phyloP scores from a whole-genome alignment of 2,797 vertebrate genomes.

The Passerculus sandwichensis region DNA sequence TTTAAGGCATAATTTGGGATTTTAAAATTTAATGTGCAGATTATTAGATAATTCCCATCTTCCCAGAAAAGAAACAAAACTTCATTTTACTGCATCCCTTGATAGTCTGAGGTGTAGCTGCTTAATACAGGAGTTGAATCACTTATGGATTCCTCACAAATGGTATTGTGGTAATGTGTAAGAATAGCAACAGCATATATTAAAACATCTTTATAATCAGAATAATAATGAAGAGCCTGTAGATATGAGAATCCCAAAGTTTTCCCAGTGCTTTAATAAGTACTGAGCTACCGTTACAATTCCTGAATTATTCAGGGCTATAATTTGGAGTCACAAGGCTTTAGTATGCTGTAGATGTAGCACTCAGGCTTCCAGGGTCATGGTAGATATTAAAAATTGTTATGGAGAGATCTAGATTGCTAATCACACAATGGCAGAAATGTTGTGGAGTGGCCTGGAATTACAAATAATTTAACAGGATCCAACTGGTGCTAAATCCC shows the following conservation, averaged over 20 bases:
- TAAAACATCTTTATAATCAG: constrained; percentile 38
- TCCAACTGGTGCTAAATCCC: not conserved
- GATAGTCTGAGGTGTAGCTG: not conserved
- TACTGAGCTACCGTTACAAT: constrained; percentile 54
- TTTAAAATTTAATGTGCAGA: constrained; percentile 46
- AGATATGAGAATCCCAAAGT: constrained; percentile 67
- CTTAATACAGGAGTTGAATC: constrained; percentile 18
- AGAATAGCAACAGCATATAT: constrained; percentile 45
- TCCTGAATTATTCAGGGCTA: constrained; percentile 77
- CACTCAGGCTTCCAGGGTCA: constrained; percentile 68
- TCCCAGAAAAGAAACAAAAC: not conserved
- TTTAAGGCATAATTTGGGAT: not conserved
- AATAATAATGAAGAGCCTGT: constrained; percentile 44
- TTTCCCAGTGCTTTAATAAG: constrained; percentile 65
- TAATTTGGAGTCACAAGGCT: constrained; percentile 57
- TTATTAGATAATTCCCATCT: constrained; percentile 17
- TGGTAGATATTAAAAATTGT: constrained; percentile 78
- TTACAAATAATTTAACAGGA: constrained; percentile 67
- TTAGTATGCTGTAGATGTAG: constrained; percentile 73
- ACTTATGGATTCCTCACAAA: constrained; percentile 24
- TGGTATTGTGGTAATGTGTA: constrained; percentile 35
- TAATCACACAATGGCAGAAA: constrained; percentile 67
- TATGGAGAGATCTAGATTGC: constrained; percentile 71
- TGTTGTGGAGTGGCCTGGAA: constrained; percentile 42
- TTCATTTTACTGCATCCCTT: constrained; percentile 10